Base-by-base conservation (phyloP, 2,113 vertebrate genomes). In the Axis porcinus region DNA sequence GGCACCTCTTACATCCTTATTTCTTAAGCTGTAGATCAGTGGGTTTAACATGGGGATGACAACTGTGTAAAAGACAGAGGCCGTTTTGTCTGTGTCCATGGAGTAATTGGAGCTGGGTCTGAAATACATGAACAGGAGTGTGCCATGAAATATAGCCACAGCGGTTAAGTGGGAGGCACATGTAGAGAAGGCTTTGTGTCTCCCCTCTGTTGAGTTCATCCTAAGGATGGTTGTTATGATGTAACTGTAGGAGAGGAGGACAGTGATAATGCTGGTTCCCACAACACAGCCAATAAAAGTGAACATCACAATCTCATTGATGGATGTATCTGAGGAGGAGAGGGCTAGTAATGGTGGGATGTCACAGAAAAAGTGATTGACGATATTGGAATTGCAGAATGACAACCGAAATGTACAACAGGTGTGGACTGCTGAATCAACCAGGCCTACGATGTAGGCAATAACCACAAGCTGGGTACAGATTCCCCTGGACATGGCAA, bases 351-450 rank as follows among this genome's bases (percentile, higher is more conserved):
- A 90, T 5, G 95, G 84, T 11, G 94, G 96, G 33, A 96, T 81
- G 19, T 98, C 98, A 64, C 96, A 98, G 92, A 95, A 97, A 62
- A 97, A 96, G 47, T 98, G 95, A 54, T 96, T 96, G 92, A 98
- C 81, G 9, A 92, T 21, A 40, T 96, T 96, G 25, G 96, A 96
- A 1, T n/a, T 89, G 36, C 95, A 97, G 78, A 98, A 97, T 7
- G 92, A 89, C 43, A 98, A n/a, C 19, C 7, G 36, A 43, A 98
- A 96, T 5, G 91, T 87, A 23, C 45, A 88, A 33, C 57, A 81
- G 0, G 96, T 97, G 16, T 97, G 81, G 19, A 97, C 16, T 3
- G 92, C 86, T 0, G 90, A 97, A 27, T 97, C 83, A 12, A 97
- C 89, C 27, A 96, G 83, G 2, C 95, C 96, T 23, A 91, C 7